These are phyloP conservation scores for Thera britannica DNA, from an alignment of 2,888 invertebrate species.

Conservation along the genomic window DNA sequence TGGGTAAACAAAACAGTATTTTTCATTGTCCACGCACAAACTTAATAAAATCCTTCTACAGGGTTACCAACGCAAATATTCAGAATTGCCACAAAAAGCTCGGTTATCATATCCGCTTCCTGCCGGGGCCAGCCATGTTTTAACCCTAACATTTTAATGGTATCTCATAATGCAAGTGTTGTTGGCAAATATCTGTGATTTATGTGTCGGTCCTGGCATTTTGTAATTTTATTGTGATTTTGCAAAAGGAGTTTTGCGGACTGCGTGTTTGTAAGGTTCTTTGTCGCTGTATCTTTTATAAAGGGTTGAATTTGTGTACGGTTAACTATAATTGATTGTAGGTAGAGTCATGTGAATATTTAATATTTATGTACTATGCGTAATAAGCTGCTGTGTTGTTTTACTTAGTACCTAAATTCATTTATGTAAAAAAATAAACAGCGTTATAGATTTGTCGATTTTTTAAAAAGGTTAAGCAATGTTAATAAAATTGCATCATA, in stretches of 20 bases:
- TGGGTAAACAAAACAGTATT: conserved; percentile 11
- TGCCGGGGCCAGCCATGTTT: conserved; percentile 58
- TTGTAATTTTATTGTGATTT: conserved; percentile 39
- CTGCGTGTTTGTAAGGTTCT: conserved; percentile 2
- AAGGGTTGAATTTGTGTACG: neutral
- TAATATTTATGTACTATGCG: neutral
- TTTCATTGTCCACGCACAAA: conserved; percentile 21
- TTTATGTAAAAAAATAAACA: too few species aligned
- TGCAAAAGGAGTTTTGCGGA: conserved; percentile 23
- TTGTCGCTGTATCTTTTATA: conserved; percentile 6
- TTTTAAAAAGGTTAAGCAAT: conserved; percentile 25
- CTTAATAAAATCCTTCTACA: conserved; percentile 31
- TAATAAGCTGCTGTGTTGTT: neutral
- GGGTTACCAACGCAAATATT: conserved; percentile 45
- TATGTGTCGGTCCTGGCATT: conserved; percentile 37
- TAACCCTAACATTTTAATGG: conserved; percentile 58
- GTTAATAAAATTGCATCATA: conserved; percentile 33
- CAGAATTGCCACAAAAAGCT: conserved; percentile 55
- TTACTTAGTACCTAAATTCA: too few species aligned
- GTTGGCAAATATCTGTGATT: conserved; percentile 46
- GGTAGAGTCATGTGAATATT: neutral
- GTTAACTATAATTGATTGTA: neutral
- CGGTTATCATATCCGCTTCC: conserved; percentile 64
- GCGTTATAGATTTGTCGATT: too few species aligned
- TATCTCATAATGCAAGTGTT: conserved; percentile 44